Conservation (phyloP, 2,113 vertebrate genomes). For the Tupaia chinensis region DNA sequence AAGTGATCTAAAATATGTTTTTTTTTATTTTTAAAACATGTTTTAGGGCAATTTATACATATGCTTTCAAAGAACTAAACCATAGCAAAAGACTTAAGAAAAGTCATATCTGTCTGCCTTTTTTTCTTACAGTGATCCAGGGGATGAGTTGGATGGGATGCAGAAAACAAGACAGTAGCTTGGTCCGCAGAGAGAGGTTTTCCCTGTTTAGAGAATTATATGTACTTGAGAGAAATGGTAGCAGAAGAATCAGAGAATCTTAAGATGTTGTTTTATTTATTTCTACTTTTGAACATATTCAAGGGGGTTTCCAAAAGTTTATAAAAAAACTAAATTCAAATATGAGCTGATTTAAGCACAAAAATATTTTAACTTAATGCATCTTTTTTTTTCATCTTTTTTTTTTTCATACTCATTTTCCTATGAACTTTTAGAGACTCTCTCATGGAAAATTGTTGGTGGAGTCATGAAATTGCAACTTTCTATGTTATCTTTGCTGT, state of each 20-base stretch:
- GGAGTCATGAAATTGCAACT: background rate
- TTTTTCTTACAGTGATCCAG: background rate
- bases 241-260: background rate
- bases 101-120: background rate
- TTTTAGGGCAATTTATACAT: background rate
- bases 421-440: too few relatives aligned
- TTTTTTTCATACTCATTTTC: too few relatives aligned
- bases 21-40: background rate
- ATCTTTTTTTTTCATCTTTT: too few relatives aligned
- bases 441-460: background rate
- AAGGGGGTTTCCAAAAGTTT: too few relatives aligned
- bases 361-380: too few relatives aligned
- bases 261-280: background rate
- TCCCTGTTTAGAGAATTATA: background rate
- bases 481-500: background rate
- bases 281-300: background rate
- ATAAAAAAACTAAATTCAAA: too few relatives aligned
- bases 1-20: background rate
- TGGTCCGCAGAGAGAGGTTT: background rate
- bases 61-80: background rate
- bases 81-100: background rate
- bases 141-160: background rate
- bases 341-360: too few relatives aligned
- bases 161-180: background rate
- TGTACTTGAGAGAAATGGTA: background rate